These are phyloP conservation scores for Mus pahari DNA, from an alignment of 2,113 vertebrate genomes.

Conservation along the genomic window DNA sequence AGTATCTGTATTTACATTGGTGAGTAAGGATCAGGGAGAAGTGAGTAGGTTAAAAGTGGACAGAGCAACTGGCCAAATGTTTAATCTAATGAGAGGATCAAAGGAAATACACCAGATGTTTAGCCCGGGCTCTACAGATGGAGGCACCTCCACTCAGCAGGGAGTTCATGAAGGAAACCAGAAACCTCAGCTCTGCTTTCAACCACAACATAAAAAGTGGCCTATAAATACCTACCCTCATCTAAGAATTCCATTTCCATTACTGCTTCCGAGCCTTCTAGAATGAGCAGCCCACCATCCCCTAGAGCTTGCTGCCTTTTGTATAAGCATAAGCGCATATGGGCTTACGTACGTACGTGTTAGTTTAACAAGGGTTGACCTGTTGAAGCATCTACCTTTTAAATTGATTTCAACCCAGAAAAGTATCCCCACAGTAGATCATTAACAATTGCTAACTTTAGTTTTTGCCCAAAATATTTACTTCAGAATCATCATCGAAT, in stretches of 20 bases:
- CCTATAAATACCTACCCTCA: slow-evolving; percentile 85
- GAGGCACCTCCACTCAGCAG: slow-evolving; percentile 83
- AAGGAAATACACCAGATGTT: slow-evolving; percentile 87
- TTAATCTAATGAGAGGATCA: slow-evolving; percentile 83
- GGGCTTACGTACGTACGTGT: background rate
- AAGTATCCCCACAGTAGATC: background rate
- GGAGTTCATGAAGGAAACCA: slow-evolving; percentile 84
- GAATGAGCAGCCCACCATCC: slow-evolving; percentile 57
- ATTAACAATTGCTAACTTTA: slow-evolving; percentile 30
- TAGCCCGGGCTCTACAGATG: slow-evolving; percentile 81
- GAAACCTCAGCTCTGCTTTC: slow-evolving; percentile 86
- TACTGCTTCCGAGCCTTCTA: slow-evolving; percentile 79
- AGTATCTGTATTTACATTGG: slow-evolving; percentile 68
- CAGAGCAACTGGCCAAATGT: slow-evolving; percentile 85
- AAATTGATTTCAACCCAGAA: slow-evolving; percentile 21
- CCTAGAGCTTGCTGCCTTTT: slow-evolving; percentile 14
- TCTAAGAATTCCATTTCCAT: slow-evolving; percentile 67
- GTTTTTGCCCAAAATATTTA: slow-evolving; percentile 55
- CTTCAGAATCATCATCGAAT: background rate
- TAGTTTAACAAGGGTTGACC: slow-evolving; percentile 58
- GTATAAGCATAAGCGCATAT: background rate
- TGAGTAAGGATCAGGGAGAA: slow-evolving; percentile 79
- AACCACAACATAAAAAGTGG: slow-evolving; percentile 82
- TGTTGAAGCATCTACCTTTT: slow-evolving; percentile 44
- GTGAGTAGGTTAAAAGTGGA: slow-evolving; percentile 83